A percentile compares a stretch with the other conserved stretches of the same genome.
Evolutionary conservation across 2,888 invertebrate genomes (phyloP).

Genomic region (Eurois occulta): DNA sequence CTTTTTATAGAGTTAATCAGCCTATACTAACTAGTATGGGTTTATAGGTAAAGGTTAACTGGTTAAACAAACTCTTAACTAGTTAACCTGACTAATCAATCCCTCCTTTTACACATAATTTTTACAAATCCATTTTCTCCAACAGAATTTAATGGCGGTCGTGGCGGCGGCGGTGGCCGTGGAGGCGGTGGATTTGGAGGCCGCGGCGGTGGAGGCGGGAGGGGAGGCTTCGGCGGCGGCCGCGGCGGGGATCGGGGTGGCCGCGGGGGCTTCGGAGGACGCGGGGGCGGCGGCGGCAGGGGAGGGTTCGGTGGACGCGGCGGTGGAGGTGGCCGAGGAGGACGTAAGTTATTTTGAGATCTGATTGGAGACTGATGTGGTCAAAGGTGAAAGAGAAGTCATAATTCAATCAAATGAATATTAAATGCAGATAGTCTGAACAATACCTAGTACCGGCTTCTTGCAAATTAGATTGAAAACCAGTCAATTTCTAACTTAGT

Average conservation of each 20-base stretch:
- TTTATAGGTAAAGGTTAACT: too few species aligned
- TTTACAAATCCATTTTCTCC: not conserved
- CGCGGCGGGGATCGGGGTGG: slow-evolving; percentile 70
- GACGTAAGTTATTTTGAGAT: slow-evolving; percentile 26
- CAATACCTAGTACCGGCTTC: not conserved
- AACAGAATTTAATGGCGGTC: slow-evolving; percentile 83
- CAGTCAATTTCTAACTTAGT: not conserved
- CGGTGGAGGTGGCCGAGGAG: slow-evolving; percentile 81
- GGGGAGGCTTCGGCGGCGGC: slow-evolving; percentile 75
- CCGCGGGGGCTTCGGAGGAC: slow-evolving; percentile 78
- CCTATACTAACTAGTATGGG: too few species aligned
- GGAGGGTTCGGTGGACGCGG: slow-evolving; percentile 87
- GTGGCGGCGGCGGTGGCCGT: slow-evolving; percentile 74
- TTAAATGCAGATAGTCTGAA: not conserved
- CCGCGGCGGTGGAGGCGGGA: slow-evolving; percentile 73
- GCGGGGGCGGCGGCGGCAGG: slow-evolving; percentile 77
- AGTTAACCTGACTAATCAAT: too few species aligned
- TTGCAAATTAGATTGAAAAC: not conserved
- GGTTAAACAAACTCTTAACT: too few species aligned
- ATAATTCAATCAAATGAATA: not conserved
- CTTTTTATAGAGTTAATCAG: too few species aligned
- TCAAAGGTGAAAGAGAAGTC: not conserved
- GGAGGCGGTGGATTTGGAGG: slow-evolving; percentile 69
- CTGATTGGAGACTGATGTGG: not conserved
- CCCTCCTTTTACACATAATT: too few species aligned